Conservation (phyloP, 2,888 invertebrate genomes). For the Chydorus sphaericus region DNA sequence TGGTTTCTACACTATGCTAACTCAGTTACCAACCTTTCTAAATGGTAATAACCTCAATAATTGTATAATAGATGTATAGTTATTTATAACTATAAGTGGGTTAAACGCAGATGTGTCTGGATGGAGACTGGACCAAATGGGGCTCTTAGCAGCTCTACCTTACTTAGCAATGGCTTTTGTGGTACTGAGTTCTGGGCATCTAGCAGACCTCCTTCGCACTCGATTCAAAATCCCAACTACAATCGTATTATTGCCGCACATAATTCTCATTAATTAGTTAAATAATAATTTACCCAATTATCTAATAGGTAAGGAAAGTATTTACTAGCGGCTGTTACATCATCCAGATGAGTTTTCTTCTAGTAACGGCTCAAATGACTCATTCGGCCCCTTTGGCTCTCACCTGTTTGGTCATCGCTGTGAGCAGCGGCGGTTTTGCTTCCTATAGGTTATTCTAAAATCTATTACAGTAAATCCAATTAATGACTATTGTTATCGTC, state of each 20-base stretch:
- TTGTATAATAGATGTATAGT: not conserved
- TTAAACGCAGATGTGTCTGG: conserved; percentile 25
- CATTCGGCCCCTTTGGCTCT: conserved; percentile 50
- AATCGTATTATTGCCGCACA: conserved; percentile 35
- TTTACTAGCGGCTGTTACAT: conserved; percentile 62
- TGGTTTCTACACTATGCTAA: conserved; percentile 76
- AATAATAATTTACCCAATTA: not conserved
- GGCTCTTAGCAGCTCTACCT: conserved; percentile 69
- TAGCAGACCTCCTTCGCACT: conserved; percentile 61
- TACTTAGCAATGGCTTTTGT: conserved; percentile 76
- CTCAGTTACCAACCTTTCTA: conserved; percentile 68
- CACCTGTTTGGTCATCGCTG: conserved; percentile 71
- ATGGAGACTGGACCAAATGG: conserved; percentile 60
- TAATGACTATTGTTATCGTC: too few relatives aligned
- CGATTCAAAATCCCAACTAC: conserved; percentile 52
- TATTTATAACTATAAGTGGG: not conserved
- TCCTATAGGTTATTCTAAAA: too few relatives aligned
- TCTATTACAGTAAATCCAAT: too few relatives aligned
- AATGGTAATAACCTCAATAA: conserved; percentile 40
- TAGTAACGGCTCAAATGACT: conserved; percentile 63
- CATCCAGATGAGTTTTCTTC: conserved; percentile 72
- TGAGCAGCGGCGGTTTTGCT: conserved; percentile 80
- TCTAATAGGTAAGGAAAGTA: conserved; percentile 43
- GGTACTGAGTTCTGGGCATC: conserved; percentile 61
- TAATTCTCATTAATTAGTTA: not conserved